Percentiles rank a stretch among this genome's conserved stretches.
phyloP scores from a whole-genome alignment of 1,140 invertebrate genomes.

The Anadara kagoshimensis region DNA sequence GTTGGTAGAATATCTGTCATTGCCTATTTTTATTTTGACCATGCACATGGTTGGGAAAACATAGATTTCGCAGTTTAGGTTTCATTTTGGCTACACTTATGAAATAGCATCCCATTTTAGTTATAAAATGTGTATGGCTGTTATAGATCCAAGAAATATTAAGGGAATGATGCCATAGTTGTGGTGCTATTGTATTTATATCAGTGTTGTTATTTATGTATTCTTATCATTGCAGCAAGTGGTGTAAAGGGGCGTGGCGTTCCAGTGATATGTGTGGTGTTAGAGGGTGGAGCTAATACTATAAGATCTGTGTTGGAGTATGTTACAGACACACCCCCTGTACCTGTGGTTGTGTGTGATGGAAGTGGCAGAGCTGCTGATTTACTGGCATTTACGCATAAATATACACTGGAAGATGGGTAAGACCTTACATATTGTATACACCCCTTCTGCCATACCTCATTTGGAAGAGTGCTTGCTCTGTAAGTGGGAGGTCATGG shows the following conservation, averaged over 20 bases:
- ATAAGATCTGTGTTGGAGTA: conserved; percentile 96
- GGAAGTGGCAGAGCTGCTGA: conserved; percentile 97
- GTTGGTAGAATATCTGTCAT: too few species aligned
- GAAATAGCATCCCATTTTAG: too few species aligned
- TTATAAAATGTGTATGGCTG: too few species aligned
- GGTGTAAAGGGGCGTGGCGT: conserved; percentile 78
- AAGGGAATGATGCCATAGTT: background rate
- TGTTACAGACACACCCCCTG: conserved; percentile 84
- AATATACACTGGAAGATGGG: conserved; percentile 77
- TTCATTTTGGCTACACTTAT: too few species aligned
- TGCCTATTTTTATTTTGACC: too few species aligned
- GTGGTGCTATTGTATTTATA: background rate
- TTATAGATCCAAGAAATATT: background rate
- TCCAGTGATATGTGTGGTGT: conserved; percentile 96
- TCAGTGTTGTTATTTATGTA: background rate
- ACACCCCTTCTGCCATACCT: too few species aligned
- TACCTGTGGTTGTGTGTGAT: conserved; percentile 98
- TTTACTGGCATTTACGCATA: conserved; percentile 96
- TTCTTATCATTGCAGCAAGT: conserved; percentile 56
- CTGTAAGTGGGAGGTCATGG: too few species aligned
- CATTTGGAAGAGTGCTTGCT: too few species aligned
- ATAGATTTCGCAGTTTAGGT: too few species aligned
- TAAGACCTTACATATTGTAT: too few species aligned
- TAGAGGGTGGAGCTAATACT: conserved; percentile 97
- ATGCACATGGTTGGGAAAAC: too few species aligned